These are phyloP conservation scores for Hypercompe scribonia DNA, from an alignment of 2,888 invertebrate species.

Conservation along the genomic window DNA sequence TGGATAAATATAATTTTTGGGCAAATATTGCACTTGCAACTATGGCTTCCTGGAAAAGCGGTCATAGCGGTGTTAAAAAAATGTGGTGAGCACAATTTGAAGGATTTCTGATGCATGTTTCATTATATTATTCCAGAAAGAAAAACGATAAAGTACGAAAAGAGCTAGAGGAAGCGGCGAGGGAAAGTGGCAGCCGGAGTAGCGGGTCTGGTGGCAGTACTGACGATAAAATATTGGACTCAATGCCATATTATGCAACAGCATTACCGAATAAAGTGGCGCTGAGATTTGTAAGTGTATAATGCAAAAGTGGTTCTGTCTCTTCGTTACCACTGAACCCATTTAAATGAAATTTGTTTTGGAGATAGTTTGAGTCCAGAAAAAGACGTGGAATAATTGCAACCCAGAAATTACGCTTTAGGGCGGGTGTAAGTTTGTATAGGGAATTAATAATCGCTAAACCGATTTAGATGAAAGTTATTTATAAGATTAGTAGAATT, in stretches of 20 bases:
- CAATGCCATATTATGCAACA: constrained; percentile 78
- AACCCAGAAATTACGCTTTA: no score
- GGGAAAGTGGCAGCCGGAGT: constrained; percentile 87
- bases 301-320: no score
- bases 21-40: constrained; percentile 28
- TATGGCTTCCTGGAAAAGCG: constrained; percentile 36
- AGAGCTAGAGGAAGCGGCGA: constrained; percentile 96
- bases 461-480: no score
- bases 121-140: constrained; percentile 88
- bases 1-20: constrained; percentile 15
- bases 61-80: constrained; percentile 35
- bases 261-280: constrained; percentile 90
- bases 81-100: background rate
- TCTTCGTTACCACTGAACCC: no score
- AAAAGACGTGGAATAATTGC: no score
- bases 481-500: no score
- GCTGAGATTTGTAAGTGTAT: constrained; percentile 91
- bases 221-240: constrained; percentile 77
- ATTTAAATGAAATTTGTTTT: no score
- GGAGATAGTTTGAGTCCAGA: no score
- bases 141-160: constrained; percentile 95
- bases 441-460: no score
- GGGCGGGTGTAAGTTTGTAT: no score
- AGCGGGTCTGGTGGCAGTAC: constrained; percentile 75
- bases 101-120: constrained; percentile 29